Evolutionary conservation across 2,113 vertebrate species (phyloP), one percentile per base, ranked within the genome.

Genomic region (Catharus fuscescens): DNA sequence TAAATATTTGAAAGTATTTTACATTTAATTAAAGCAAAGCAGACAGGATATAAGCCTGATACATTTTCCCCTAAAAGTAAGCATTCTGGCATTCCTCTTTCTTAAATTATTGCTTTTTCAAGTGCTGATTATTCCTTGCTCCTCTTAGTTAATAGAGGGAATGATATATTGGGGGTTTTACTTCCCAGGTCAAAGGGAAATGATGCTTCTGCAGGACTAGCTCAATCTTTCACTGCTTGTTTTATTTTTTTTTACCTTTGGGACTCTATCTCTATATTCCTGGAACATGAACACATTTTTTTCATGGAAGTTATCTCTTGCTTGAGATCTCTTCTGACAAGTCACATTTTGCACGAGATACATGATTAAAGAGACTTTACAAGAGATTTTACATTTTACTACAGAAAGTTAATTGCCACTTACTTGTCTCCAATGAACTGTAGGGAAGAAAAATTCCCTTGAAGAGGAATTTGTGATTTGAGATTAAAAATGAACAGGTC

Each of bases 1-100:
- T 97, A 98, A 97, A 97, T 95, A 95, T 40, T 98, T 98, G 78
- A 92, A 97, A 98, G 95, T 95, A 98, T 97, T 97, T 96, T 96
- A 92, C 86, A 92, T 98, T 97, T 97, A 97, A 98, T 97, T 98
- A 97, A 98, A 97, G 92, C 88, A 57, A 72, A 97, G 78, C 90
- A 97, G 95, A 96, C 97, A 97, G 97, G 97, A 98, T 98, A 97
- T 96, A 97, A 97, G 91, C 90, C 93, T 95, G 97, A 95, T 97
- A 98, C 98, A 98, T 95, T 96, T 97, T 97, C 92, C 85, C 87
- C 94, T 96, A 90, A 96, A 96, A 95, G 72, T 89, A 94, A 96
- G 93, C 94, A 96, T 97, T 98, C 87, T 97, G 96, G 95, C 96
- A 97, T 97, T 96, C 95, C 90, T 53, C 61, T 88, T 86, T 54